Evolutionary conservation across 2,888 invertebrate genomes (phyloP).

Genomic region (Clepsis dumicolana): DNA sequence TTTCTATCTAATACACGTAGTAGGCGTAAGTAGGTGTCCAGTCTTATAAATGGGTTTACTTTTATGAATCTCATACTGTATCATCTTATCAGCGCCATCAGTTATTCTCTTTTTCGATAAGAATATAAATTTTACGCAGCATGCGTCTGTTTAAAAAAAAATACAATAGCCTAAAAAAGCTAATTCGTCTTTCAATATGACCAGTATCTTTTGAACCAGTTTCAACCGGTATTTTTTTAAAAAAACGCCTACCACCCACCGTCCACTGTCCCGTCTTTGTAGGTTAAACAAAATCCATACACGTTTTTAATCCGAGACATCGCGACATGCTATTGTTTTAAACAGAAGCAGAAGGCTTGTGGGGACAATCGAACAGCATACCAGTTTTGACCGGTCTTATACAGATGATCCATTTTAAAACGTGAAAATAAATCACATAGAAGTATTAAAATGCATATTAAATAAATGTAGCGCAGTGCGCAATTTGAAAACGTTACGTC

Average conservation of each 20-base stretch:
- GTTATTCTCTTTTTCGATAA: not conserved
- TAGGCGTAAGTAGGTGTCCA: slow-evolving; percentile 9
- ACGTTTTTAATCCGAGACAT: slow-evolving; percentile 19
- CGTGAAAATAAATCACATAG: not conserved
- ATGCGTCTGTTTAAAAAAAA: not conserved
- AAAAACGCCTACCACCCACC: slow-evolving; percentile 16
- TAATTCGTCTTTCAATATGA: not conserved
- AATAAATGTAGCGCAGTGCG: too few relatives aligned
- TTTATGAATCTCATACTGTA: slow-evolving; percentile 5
- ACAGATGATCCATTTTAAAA: slow-evolving; percentile 17
- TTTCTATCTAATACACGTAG: slow-evolving; percentile 12
- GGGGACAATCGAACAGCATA: slow-evolving; percentile 13
- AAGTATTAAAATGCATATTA: not conserved
- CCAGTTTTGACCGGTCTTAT: slow-evolving; percentile 13
- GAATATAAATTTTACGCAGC: not conserved
- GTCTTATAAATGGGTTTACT: slow-evolving; percentile 11
- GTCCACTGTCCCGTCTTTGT: slow-evolving; percentile 8
- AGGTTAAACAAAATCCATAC: slow-evolving; percentile 27
- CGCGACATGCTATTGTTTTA: slow-evolving; percentile 17
- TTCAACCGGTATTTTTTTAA: not conserved
- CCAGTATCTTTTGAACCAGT: not conserved
- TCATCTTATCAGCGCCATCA: slow-evolving; percentile 13
- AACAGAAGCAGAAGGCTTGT: slow-evolving; percentile 23
- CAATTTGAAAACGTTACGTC: too few relatives aligned
- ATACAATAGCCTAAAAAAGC: not conserved